phyloP scores from a whole-genome alignment of 2,888 invertebrate genomes.

The Eurytoma adleriae region DNA sequence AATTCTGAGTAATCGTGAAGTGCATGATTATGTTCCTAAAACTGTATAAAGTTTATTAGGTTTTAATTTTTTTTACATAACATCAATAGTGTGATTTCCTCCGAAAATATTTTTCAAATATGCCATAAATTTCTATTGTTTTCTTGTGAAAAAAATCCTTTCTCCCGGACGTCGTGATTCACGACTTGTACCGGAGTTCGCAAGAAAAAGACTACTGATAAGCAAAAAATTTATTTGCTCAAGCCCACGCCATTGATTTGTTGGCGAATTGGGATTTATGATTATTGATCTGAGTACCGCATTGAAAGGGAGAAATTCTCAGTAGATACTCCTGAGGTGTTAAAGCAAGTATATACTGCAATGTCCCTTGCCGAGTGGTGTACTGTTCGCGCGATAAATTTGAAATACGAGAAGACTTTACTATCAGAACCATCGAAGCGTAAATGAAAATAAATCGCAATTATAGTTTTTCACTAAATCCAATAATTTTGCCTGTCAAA shows the following conservation, averaged over 20 bases:
- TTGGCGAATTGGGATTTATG: constrained; percentile 51
- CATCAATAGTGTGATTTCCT: constrained; percentile 18
- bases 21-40: neutral
- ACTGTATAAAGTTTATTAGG: neutral
- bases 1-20: neutral
- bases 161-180: constrained; percentile 47
- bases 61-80: neutral
- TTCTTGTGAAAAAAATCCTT: constrained; percentile 44
- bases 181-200: constrained; percentile 30
- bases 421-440: constrained; percentile 43
- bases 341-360: constrained; percentile 48
- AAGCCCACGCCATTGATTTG: constrained; percentile 47
- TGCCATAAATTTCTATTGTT: constrained; percentile 11
- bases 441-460: constrained; percentile 57
- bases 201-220: constrained; percentile 56
- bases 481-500: constrained; percentile 17
- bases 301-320: constrained; percentile 54
- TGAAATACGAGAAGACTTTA: constrained; percentile 52
- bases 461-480: constrained; percentile 43
- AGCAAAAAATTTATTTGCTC: constrained; percentile 57
- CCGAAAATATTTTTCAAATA: constrained; percentile 28
- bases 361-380: constrained; percentile 41
- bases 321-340: constrained; percentile 54
- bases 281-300: constrained; percentile 54
- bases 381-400: constrained; percentile 48